Percentiles rank a stretch among this genome's conserved stretches.
Evolutionary conservation across 1,140 invertebrate species (phyloP).

Genomic region (Cataglyphis hispanica): DNA sequence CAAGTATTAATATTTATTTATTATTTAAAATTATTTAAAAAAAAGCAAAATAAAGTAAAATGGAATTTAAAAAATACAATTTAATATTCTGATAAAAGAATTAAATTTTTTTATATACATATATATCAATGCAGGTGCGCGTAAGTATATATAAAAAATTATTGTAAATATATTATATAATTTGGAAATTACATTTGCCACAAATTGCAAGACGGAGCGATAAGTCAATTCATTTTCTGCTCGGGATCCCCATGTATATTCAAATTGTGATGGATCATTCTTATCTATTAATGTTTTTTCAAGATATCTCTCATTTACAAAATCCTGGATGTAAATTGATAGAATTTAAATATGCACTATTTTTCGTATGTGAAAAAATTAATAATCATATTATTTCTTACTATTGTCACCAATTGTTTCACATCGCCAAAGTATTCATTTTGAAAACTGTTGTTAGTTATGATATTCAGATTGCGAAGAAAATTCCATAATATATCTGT

Average conservation of each 20-base stretch:
- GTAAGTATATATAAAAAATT: too few species aligned
- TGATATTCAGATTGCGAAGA: conserved; percentile 72
- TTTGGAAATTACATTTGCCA: conserved; percentile 71
- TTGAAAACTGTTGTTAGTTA: conserved; percentile 35
- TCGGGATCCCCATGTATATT: conserved; percentile 77
- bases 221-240: conserved; percentile 75
- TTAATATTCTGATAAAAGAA: not conserved
- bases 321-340: conserved; percentile 72
- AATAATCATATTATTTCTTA: conserved; percentile 56
- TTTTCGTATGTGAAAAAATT: not conserved
- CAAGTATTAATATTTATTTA: not conserved
- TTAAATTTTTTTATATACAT: not conserved
- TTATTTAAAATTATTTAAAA: too few species aligned
- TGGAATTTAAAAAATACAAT: too few species aligned
- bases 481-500: conserved; percentile 78
- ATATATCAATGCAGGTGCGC: too few species aligned
- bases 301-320: conserved; percentile 78
- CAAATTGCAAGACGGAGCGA: conserved; percentile 74
- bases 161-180: conserved; percentile 13
- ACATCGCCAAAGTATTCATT: conserved; percentile 78
- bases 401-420: conserved; percentile 72
- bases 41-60: not conserved
- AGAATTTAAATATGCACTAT: not conserved
- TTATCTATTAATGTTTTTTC: conserved; percentile 38
- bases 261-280: conserved; percentile 17